Conservation (phyloP, 2,113 vertebrate genomes). For the Myocastor coypus region DNA sequence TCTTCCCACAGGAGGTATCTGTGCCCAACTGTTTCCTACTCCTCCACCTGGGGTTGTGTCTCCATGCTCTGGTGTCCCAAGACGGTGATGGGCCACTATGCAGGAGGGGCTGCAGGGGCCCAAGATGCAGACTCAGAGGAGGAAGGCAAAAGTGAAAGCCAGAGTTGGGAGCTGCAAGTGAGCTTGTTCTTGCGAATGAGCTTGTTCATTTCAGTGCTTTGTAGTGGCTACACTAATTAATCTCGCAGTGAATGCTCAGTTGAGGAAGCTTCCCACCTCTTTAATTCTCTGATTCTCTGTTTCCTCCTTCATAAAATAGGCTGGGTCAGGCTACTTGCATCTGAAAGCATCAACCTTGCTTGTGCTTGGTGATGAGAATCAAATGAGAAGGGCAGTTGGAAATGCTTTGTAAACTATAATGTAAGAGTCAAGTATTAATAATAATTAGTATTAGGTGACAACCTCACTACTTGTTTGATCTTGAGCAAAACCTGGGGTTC, state of each 20-base stretch:
- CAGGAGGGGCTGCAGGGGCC: neutral
- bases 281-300: neutral
- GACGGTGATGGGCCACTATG: fast-evolving
- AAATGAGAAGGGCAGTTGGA: neutral
- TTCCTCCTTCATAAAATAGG: neutral
- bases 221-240: neutral
- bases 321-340: neutral
- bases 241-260: neutral
- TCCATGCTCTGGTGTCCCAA: neutral
- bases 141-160: neutral
- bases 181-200: neutral
- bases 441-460: neutral
- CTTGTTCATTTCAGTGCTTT: neutral
- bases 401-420: neutral
- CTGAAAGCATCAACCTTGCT: neutral
- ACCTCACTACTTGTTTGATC: neutral
- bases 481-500: neutral
- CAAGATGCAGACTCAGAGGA: neutral
- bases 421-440: neutral
- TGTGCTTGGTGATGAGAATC: neutral
- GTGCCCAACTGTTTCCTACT: neutral
- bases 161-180: neutral
- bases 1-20: neutral
- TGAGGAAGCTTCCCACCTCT: neutral
- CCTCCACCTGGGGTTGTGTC: fast-evolving